These are phyloP conservation scores for Lepidocolaptes lacrymiger DNA, from an alignment of 2,797 vertebrate genomes.

Conservation along the genomic window DNA sequence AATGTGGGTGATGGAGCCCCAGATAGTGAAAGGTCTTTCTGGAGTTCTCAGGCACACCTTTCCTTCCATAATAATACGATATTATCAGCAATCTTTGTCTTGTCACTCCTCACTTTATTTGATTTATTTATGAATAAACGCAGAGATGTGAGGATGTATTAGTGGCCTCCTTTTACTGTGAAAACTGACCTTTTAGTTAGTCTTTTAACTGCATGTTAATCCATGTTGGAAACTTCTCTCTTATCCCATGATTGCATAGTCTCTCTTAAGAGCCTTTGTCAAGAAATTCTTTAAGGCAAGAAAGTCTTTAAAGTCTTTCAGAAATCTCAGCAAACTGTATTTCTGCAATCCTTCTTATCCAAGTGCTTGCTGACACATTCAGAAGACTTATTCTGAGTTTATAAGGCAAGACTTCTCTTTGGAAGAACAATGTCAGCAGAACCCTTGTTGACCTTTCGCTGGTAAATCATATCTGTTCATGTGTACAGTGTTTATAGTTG, in stretches of 20 bases:
- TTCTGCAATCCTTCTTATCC: neutral
- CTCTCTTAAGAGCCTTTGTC: neutral
- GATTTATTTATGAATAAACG: neutral
- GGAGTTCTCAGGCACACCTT: neutral
- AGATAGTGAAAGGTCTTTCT: neutral
- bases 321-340: neutral
- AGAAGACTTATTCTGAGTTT: neutral
- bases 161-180: neutral
- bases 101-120: neutral
- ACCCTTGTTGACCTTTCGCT: neutral
- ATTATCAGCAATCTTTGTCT: neutral
- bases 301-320: neutral
- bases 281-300: neutral
- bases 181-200: neutral
- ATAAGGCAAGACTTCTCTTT: neutral
- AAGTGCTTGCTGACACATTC: neutral
- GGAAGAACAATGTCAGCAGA: neutral
- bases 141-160: neutral
- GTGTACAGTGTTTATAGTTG: neutral
- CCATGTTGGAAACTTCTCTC: neutral
- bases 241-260: neutral
- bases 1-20: neutral
- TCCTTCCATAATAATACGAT: neutral
- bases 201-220: neutral
- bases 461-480: neutral